Evolutionary conservation across 2,797 vertebrate genomes (phyloP).

Genomic region (Zalophus californianus): DNA sequence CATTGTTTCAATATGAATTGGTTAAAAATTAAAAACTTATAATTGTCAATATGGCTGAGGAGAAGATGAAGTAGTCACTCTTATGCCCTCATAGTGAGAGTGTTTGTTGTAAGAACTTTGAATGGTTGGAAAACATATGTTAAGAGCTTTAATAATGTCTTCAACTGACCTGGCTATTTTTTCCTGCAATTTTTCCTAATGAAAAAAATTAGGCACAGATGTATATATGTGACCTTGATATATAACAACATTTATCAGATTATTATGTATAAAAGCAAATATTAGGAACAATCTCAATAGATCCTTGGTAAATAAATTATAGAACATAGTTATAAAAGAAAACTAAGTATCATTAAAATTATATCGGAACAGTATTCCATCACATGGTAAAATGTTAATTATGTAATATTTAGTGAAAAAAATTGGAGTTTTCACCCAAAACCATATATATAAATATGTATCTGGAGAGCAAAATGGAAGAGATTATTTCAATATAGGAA

Average conservation of each 20-base stretch:
- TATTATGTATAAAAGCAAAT: not conserved
- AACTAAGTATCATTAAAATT: not conserved
- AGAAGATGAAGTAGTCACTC: not conserved
- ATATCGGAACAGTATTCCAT: not conserved
- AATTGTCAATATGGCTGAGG: not conserved
- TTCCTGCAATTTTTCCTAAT: not conserved
- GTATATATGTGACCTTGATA: not conserved
- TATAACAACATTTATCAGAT: not conserved
- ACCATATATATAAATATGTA: not conserved
- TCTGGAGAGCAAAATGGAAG: not conserved
- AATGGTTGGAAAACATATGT: not conserved
- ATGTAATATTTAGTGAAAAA: not conserved
- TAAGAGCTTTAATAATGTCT: not conserved
- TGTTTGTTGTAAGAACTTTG: not conserved
- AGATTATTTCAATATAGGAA: not conserved
- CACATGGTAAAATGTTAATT: not conserved
- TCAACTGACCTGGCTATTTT: not conserved
- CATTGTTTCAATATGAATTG: not conserved
- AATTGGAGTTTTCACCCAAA: not conserved
- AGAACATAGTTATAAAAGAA: not conserved
- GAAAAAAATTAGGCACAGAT: not conserved
- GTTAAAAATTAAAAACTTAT: not conserved
- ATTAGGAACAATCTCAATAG: not conserved
- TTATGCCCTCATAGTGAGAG: rapidly evolving
- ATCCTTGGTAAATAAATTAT: not conserved